Base-by-base conservation (phyloP, 1,140 invertebrate genomes). In the Drosophila auraria region DNA sequence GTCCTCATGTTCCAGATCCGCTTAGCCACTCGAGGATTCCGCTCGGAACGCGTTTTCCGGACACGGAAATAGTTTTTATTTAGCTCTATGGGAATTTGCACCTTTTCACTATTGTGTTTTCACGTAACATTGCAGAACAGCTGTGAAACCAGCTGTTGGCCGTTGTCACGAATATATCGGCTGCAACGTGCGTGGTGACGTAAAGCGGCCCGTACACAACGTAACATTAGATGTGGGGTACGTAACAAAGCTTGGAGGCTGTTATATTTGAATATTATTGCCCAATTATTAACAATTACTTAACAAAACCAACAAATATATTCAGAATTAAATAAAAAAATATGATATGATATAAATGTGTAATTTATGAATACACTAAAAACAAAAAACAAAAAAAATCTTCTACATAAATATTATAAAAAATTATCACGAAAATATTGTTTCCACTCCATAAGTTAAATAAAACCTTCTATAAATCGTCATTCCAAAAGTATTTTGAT, bases 91-190 rank as follows among this genome's bases (percentile, higher is more conserved):
- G 59, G 42, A 64, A 53, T 69, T 78, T 57, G 76, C 44, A 68
- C 61, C 74, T 59, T 82, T 64, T 59, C 59, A 79, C 59, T 56
- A 72, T 49, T 75, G 79, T 89, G 68, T 89, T 87, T 89, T 89
- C 78, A 89, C 84, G 84, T 89, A 89, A 89, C 80, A 82, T 51
- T 68, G 78, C 57, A 57, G 57, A 81, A 64, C 78, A 89, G 86
- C 84, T 89, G 84, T 56, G 42, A 38, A n/a, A 25, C 25, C 76
- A 78, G 75, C 75, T 78, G 75, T 45, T 58, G 42, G 56, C 62
- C 14, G 20, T 36, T 57, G 20, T 57, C 54, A 40, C 54, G 54
- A 57, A 40, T 40, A 38, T 57, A 57, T 57, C 54, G 54, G 54
- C 33, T 59, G 74, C 47, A 42, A 75, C 66, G 68, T 73, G 66